phyloP scores from a whole-genome alignment of 2,888 invertebrate genomes.

The Ditylenchus weischeri region DNA sequence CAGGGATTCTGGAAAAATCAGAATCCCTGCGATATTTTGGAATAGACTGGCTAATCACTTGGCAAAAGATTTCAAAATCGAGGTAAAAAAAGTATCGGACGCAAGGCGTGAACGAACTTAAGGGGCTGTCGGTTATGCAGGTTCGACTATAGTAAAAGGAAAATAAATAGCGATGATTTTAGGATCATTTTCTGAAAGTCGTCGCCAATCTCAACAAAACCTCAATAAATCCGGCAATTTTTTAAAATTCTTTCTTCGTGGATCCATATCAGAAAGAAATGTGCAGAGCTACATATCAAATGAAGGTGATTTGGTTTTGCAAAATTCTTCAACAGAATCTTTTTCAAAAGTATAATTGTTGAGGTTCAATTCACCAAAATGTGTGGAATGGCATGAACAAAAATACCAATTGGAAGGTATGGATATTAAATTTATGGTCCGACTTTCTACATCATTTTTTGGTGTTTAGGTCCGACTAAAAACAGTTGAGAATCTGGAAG shows the following conservation, averaged over 20 bases:
- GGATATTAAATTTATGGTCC: too few relatives aligned
- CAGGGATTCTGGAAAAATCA: too few relatives aligned
- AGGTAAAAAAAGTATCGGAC: too few relatives aligned
- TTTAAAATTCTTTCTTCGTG: slow-evolving; percentile 9
- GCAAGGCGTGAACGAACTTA: too few relatives aligned
- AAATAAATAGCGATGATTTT: not conserved
- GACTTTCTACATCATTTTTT: too few relatives aligned
- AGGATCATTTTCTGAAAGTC: not conserved
- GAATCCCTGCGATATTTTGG: too few relatives aligned
- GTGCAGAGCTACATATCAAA: slow-evolving; percentile 21
- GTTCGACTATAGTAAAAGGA: not conserved
- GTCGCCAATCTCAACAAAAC: not conserved
- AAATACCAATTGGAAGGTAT: slow-evolving; percentile 14
- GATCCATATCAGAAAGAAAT: slow-evolving; percentile 9
- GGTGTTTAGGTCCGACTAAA: slow-evolving; percentile 10
- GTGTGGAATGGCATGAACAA: slow-evolving; percentile 22
- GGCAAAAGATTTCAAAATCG: too few relatives aligned
- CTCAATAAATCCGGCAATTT: slow-evolving; percentile 7
- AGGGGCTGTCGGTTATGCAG: too few relatives aligned
- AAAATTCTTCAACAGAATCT: too few relatives aligned
- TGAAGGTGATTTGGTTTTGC: slow-evolving; percentile 1
- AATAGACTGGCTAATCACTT: too few relatives aligned
- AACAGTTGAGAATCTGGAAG: slow-evolving; percentile 14
- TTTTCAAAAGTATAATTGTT: too few relatives aligned
- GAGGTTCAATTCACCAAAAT: slow-evolving; percentile 17